A percentile compares a stretch with the other conserved stretches of the same genome.
phyloP scores from a whole-genome alignment of 1,140 invertebrate species.

The Cherax destructor region DNA sequence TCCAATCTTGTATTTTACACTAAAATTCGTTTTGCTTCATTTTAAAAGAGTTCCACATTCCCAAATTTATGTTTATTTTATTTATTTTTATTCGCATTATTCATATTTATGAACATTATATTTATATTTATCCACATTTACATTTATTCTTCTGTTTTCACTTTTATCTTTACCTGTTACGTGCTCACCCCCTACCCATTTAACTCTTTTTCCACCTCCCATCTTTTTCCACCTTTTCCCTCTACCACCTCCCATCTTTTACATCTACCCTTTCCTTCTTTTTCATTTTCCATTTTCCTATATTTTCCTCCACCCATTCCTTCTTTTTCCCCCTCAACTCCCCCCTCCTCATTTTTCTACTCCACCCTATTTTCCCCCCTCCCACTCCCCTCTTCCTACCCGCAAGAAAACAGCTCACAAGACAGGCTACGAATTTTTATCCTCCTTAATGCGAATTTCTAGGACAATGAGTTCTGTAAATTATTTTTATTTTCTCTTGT shows the following conservation, averaged over 20 bases:
- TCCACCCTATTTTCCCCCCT: not conserved
- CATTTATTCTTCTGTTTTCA: too few species aligned
- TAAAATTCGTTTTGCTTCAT: too few species aligned
- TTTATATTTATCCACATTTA: too few species aligned
- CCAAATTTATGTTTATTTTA: too few species aligned
- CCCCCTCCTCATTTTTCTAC: not conserved
- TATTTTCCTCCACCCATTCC: not conserved
- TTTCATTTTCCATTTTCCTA: constrained; percentile 8
- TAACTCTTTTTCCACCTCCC: too few species aligned
- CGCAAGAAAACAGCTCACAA: not conserved
- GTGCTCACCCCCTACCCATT: too few species aligned
- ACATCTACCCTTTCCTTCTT: not conserved
- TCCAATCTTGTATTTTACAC: too few species aligned
- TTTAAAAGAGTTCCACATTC: too few species aligned
- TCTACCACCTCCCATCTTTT: not conserved
- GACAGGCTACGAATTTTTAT: constrained; percentile 2
- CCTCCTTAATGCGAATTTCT: constrained; percentile 11
- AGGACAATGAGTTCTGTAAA: constrained; percentile 13
- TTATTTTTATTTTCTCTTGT: not conserved
- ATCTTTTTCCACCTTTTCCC: not conserved
- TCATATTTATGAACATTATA: too few species aligned
- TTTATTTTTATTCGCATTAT: too few species aligned
- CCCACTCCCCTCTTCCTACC: not conserved
- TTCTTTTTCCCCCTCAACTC: not conserved
- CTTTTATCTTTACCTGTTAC: too few species aligned